These are phyloP conservation scores for Sitodiplosis mosellana DNA, from an alignment of 1,140 invertebrate species.

Conservation along the genomic window DNA sequence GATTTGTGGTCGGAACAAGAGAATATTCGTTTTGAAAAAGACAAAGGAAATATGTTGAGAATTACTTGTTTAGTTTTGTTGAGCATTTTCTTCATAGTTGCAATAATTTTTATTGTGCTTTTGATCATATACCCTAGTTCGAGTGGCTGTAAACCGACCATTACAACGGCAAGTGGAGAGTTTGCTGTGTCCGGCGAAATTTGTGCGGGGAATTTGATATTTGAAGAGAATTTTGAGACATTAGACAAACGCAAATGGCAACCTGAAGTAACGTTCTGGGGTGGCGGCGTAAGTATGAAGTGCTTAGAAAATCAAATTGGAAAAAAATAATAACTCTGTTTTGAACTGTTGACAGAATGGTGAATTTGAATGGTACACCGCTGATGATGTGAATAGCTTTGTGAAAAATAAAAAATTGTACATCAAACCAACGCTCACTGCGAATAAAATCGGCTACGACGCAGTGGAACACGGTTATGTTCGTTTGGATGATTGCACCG, in stretches of 20 bases:
- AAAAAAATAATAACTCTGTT: too few relatives aligned
- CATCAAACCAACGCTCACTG: slow-evolving; percentile 37
- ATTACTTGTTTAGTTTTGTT: too few relatives aligned
- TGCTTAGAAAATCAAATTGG: not conserved
- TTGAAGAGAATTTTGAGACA: slow-evolving; percentile 42
- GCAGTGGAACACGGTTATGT: slow-evolving; percentile 28
- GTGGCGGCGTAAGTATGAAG: slow-evolving; percentile 43
- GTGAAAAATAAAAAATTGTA: slow-evolving; percentile 32
- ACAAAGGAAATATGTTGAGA: too few relatives aligned
- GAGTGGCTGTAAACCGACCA: too few relatives aligned
- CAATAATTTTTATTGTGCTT: too few relatives aligned
- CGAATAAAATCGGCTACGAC: slow-evolving; percentile 33
- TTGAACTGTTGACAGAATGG: too few relatives aligned
- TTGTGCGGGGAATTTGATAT: slow-evolving; percentile 36
- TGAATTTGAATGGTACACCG: slow-evolving; percentile 23
- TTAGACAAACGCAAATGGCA: slow-evolving; percentile 41
- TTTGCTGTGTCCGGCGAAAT: slow-evolving; percentile 5
- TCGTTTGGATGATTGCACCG: slow-evolving; percentile 25
- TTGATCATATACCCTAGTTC: too few relatives aligned
- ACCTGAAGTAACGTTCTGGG: slow-evolving; percentile 45
- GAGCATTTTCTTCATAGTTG: too few relatives aligned
- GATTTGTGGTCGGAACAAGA: too few relatives aligned
- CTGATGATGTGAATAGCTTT: slow-evolving; percentile 43
- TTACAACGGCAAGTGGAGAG: too few relatives aligned
- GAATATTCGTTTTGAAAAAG: too few relatives aligned